Conservation (phyloP, 1,140 invertebrate genomes). For the Halesus radiatus region DNA sequence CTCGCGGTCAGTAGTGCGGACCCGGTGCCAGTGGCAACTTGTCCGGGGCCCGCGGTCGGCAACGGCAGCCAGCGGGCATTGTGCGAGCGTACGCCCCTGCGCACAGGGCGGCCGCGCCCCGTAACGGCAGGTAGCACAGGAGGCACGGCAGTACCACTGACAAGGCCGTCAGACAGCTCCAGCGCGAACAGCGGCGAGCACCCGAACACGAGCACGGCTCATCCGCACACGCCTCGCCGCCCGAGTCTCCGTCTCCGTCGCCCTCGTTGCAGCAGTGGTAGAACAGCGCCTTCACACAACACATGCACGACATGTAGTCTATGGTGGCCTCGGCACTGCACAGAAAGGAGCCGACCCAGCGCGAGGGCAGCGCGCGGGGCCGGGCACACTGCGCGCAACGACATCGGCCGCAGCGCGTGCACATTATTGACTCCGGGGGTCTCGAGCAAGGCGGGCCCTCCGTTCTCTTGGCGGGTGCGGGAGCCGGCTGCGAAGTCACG, state of each 20-base stretch:
- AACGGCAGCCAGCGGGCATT: constrained; percentile 78
- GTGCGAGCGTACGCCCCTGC: constrained; percentile 87
- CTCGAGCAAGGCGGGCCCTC: constrained; percentile 63
- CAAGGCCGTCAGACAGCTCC: constrained; percentile 87
- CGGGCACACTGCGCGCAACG: constrained; percentile 89
- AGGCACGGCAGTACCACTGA: constrained; percentile 89
- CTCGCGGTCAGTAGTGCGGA: constrained; percentile 57
- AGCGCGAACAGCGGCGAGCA: constrained; percentile 77
- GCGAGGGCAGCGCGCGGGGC: constrained; percentile 85
- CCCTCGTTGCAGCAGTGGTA: constrained; percentile 83
- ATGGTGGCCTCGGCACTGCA: constrained; percentile 89
- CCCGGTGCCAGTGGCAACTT: constrained; percentile 64
- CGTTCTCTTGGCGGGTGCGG: constrained; percentile 63
- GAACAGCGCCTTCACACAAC: constrained; percentile 92
- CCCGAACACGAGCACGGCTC: constrained; percentile 88
- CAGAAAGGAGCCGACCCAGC: constrained; percentile 91
- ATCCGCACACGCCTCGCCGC: constrained; percentile 80
- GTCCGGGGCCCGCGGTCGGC: constrained; percentile 62
- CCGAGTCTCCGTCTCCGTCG: constrained; percentile 78
- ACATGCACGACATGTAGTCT: constrained; percentile 92
- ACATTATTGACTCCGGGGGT: constrained; percentile 80
- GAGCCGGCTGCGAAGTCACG: constrained; percentile 67
- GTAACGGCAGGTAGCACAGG: constrained; percentile 92
- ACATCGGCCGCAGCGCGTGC: constrained; percentile 87
- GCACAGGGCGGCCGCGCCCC: constrained; percentile 82